Conservation (phyloP, 1,140 invertebrate species). For the Saccostrea glomerata region DNA sequence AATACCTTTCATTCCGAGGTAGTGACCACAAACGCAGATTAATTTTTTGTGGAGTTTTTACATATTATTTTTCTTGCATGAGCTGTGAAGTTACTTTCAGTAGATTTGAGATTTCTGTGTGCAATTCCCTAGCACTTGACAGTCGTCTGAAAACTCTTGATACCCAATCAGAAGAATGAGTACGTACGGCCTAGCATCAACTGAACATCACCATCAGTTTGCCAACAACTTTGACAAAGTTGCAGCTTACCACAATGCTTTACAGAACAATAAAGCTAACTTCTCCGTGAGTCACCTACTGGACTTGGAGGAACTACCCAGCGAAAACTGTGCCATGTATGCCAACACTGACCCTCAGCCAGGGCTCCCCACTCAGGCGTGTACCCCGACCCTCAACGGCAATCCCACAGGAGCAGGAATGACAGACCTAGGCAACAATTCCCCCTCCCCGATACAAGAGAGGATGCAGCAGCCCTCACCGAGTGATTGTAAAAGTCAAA, state of each 20-base stretch:
- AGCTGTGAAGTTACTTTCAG: constrained; percentile 32
- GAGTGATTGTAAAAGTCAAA: constrained; percentile 51
- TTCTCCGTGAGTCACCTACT: constrained; percentile 71
- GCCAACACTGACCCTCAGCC: constrained; percentile 66
- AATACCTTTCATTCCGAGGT: constrained; percentile 34
- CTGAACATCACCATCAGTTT: constrained; percentile 56
- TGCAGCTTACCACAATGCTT: constrained; percentile 66
- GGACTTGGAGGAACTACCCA: constrained; percentile 69
- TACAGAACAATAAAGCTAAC: constrained; percentile 68
- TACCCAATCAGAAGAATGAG: constrained; percentile 55
- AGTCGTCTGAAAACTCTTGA: constrained; percentile 30
- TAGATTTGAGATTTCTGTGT: constrained; percentile 40
- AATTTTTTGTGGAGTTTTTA: constrained; percentile 9
- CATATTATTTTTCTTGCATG: constrained; percentile 31
- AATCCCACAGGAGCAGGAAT: constrained; percentile 47
- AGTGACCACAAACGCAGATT: constrained; percentile 21
- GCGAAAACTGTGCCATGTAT: constrained; percentile 71
- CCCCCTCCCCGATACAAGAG: constrained; percentile 49
- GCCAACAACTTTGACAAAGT: constrained; percentile 68
- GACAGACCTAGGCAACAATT: constrained; percentile 52
- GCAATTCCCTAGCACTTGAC: constrained; percentile 32
- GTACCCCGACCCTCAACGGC: constrained; percentile 59
- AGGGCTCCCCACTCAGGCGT: constrained; percentile 63
- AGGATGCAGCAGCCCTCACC: not conserved
- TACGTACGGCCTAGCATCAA: constrained; percentile 56